These are phyloP conservation scores for Pogonognathellus flavescens DNA, from an alignment of 1,140 invertebrate species.

Conservation along the genomic window DNA sequence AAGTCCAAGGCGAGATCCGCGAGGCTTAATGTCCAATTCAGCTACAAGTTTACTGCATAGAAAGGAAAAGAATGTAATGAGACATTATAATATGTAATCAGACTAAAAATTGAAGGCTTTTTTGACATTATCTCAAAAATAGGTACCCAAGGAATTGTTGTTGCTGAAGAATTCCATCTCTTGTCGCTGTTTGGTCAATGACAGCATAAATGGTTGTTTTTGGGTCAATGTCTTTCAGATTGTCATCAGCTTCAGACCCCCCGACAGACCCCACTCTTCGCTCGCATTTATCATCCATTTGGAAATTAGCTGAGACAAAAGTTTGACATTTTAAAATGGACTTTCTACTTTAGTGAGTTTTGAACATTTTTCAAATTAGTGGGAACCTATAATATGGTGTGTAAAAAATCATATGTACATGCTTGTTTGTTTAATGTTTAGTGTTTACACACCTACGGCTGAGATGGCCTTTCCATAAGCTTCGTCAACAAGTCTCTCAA, in stretches of 20 bases:
- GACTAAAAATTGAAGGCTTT: no score
- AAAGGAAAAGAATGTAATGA: background rate
- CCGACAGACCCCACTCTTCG: background rate
- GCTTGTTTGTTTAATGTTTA: no score
- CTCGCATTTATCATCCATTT: constrained; percentile 38
- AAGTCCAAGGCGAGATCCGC: constrained; percentile 62
- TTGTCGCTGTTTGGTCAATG: constrained; percentile 58
- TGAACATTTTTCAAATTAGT: no score
- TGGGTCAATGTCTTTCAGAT: constrained; percentile 41
- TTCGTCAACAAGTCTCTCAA: constrained; percentile 51
- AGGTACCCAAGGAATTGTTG: constrained; percentile 46
- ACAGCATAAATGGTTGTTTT: constrained; percentile 63
- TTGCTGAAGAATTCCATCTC: constrained; percentile 48
- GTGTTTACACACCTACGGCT: background rate
- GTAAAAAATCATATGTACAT: no score
- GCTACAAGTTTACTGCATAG: constrained; percentile 54
- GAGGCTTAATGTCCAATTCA: constrained; percentile 57
- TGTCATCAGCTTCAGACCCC: constrained; percentile 48
- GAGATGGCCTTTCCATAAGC: constrained; percentile 29
- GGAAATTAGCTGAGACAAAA: background rate
- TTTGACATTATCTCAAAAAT: no score
- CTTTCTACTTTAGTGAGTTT: background rate
- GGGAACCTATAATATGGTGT: no score
- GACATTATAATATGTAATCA: background rate
- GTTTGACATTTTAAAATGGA: constrained; percentile 9